Conservation (phyloP, 1,140 invertebrate genomes). For the Euura lappo region DNA sequence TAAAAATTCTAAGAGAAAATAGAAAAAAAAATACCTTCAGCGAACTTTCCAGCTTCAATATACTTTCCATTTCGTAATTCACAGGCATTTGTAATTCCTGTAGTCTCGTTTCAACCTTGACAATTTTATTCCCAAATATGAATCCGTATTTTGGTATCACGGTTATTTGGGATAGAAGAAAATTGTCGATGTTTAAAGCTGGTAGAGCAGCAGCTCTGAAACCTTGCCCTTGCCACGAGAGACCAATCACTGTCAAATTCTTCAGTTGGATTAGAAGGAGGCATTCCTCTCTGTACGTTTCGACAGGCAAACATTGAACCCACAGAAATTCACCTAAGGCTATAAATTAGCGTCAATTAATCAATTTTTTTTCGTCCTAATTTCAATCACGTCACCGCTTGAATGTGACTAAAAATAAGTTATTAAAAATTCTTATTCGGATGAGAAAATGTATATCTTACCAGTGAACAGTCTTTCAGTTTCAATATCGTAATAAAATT, state of each 20-base stretch:
- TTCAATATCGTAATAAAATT: constrained; percentile 28
- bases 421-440: neutral
- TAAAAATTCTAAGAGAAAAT: neutral
- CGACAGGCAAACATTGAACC: constrained; percentile 35
- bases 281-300: constrained; percentile 49
- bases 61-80: constrained; percentile 30
- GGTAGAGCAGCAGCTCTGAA: constrained; percentile 35
- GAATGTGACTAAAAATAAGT: neutral
- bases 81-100: constrained; percentile 25
- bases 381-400: no score
- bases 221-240: constrained; percentile 38
- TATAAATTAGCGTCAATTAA: neutral
- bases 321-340: constrained; percentile 9
- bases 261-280: constrained; percentile 41
- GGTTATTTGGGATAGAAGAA: constrained; percentile 38
- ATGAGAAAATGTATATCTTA: constrained; percentile 12
- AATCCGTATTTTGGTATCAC: constrained; percentile 45
- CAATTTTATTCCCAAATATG: constrained; percentile 32
- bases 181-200: constrained; percentile 23
- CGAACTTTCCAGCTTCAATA: constrained; percentile 27
- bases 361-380: neutral
- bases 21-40: neutral
- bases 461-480: constrained; percentile 27
- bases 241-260: constrained; percentile 34
- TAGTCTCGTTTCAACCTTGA: constrained; percentile 33